Evolutionary conservation across 2,888 invertebrate species (phyloP).

Genomic region (Erebia palarica): DNA sequence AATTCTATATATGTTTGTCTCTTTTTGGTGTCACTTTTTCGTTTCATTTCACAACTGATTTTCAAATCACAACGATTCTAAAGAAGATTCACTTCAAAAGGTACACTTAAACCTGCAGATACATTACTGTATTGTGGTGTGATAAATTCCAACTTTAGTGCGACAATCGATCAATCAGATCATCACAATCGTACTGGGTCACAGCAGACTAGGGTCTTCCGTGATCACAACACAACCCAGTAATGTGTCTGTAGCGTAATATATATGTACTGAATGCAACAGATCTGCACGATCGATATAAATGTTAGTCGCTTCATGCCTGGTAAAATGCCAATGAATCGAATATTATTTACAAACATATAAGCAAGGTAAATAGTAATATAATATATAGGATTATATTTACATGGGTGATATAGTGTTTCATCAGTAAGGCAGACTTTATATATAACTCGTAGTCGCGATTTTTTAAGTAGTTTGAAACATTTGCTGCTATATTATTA

Average conservation of each 20-base stretch:
- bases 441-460: constrained; percentile 31
- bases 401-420: constrained; percentile 59
- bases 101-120: constrained; percentile 1
- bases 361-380: constrained; percentile 55
- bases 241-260: background rate
- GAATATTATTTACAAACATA: constrained; percentile 68
- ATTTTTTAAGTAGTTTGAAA: constrained; percentile 32
- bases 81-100: too few relatives aligned
- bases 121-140: background rate
- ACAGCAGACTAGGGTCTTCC: background rate
- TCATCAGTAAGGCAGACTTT: constrained; percentile 80
- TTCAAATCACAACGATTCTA: too few relatives aligned
- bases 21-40: too few relatives aligned
- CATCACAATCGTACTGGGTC: too few relatives aligned
- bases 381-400: constrained; percentile 51
- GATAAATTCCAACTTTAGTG: too few relatives aligned
- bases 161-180: background rate
- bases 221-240: background rate
- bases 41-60: too few relatives aligned
- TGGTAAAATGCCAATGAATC: constrained; percentile 56
- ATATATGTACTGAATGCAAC: constrained; percentile 78
- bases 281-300: constrained; percentile 53
- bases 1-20: too few relatives aligned
- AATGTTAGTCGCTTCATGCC: constrained; percentile 78
- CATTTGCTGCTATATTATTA: constrained; percentile 5